Base-by-base conservation (phyloP, 1,140 invertebrate genomes). In the Drusus annulatus region DNA sequence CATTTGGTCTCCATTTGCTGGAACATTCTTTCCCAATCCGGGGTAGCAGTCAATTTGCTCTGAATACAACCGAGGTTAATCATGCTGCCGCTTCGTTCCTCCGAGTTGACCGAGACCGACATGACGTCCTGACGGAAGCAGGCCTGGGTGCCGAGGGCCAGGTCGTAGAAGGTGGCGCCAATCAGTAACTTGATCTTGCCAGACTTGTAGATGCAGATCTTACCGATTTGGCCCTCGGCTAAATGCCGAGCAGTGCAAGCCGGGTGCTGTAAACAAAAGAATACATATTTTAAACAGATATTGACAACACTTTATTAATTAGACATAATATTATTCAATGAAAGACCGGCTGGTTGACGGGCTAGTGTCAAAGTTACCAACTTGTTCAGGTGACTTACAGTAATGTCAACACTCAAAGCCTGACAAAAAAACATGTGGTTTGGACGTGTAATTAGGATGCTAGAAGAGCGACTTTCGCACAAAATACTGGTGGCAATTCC, bases 201-300 rank as follows among this genome's bases (percentile, higher is more conserved):
- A 0, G 92, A 92, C 17, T 88, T 88, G 81, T 90, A 89, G 0
- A 92, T 85, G 51, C 89, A 84, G 63, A 93, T 85, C 84, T 90
- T 92, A 4, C 92, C 92, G 60, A 92, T 91, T 75, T 88, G 88
- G 0, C 92, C 92, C 69, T 92, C 92, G 79, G 91, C 89, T 80
- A 92, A 77, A 74, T 89, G 86, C 1, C 84, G 65, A 31, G 90
- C 78, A 0, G 85, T 85, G 81, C 89, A 89, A 73, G 84, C 25
- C 10, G 56, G 31, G 15, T 58, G 25, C 71, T 75, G 23, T 45
- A 13, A 45, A 45, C 2, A 45, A 45, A 45, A 13, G 36, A 45
- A 13, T 45, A 45, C 8, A 45, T 28, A 28, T 28, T 28, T 28
- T 28, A 6, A 28, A n/a, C n/a, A n/a, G n/a, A n/a, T n/a, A n/a